Evolutionary conservation across 2,888 invertebrate species (phyloP).

Genomic region (Pandemis heparana): DNA sequence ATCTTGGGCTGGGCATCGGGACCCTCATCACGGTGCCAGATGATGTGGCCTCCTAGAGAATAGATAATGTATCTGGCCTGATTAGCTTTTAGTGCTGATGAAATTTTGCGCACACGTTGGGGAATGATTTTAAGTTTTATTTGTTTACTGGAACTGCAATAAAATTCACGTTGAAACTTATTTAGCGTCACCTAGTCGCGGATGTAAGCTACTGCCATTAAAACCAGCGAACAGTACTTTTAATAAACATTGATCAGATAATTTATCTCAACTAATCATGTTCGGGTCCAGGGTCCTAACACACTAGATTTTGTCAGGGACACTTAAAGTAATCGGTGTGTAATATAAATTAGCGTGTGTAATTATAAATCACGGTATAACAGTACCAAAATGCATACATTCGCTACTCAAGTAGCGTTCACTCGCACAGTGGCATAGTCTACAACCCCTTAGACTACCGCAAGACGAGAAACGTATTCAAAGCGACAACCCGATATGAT

Average conservation of each 20-base stretch:
- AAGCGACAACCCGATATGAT: background rate
- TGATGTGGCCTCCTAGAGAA: conserved; percentile 38
- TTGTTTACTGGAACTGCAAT: background rate
- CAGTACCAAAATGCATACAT: too few relatives aligned
- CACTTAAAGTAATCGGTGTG: too few relatives aligned
- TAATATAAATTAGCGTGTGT: too few relatives aligned
- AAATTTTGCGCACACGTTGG: background rate
- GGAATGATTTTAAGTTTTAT: conserved; percentile 1
- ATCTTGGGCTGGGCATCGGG: conserved; percentile 37
- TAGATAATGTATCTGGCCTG: conserved; percentile 34
- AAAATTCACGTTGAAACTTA: background rate
- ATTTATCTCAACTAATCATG: too few relatives aligned
- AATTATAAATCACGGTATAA: too few relatives aligned
- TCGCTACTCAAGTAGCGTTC: background rate
- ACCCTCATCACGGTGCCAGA: conserved; percentile 41
- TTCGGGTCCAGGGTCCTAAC: too few relatives aligned
- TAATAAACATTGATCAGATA: too few relatives aligned
- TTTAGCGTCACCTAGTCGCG: too few relatives aligned
- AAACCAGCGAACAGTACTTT: too few relatives aligned
- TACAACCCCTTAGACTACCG: background rate
- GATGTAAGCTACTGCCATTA: too few relatives aligned
- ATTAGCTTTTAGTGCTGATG: conserved; percentile 28
- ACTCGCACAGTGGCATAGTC: background rate
- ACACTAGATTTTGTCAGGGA: too few relatives aligned
- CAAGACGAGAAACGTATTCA: background rate